Evolutionary conservation across 1,140 invertebrate genomes (phyloP), one percentile per base, ranked within the genome.

Genomic region (Tetramorium simillimum): DNA sequence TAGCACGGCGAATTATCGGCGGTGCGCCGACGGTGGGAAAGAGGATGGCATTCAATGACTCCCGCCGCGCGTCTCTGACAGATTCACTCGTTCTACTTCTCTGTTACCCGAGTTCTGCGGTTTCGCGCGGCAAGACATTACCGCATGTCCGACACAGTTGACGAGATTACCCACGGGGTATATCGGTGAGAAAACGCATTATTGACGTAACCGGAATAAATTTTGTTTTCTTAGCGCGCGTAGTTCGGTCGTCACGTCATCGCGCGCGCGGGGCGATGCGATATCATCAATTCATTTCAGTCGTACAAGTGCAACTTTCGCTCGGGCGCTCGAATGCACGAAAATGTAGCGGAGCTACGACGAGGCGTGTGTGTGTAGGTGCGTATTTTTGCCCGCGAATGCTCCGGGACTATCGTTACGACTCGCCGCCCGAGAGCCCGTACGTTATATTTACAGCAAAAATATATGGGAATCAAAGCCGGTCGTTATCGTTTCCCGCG

Each of bases 141-240:
- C 63, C 85, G 89, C 86, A 87, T 73, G 89, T 87, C 60, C 82
- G 89, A 87, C 88, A 69, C 78, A 78, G 85, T 80, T 87, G 88
- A 90, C 75, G 77, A 76, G 85, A 90, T 90, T 90, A 90, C 89
- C 60, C 12, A 58, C 72, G 69, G 67, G 73, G 46, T 76, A 69
- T 73, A 86, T 87, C 85, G 58, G 78, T 85, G 89, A 89, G 89
- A 89, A 33, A 87, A 43, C 53, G 85, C 77, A n/a, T 49, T 14
- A 75, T 80, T 69, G 77, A 89, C 77, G 88, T 86, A 89, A 89
- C 85, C 65, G 73, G 88, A 87, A 78, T 78, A 87, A 84, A 63
- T 53, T 77, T 53, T 28, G 43, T 73, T 85, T 24, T 28, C 67
- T 21, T 21, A 40, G 21, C 10, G 21, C 56, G 72, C 46, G 49